Base-by-base conservation (phyloP, 2,113 vertebrate genomes). In the Todiramphus saurophagus region DNA sequence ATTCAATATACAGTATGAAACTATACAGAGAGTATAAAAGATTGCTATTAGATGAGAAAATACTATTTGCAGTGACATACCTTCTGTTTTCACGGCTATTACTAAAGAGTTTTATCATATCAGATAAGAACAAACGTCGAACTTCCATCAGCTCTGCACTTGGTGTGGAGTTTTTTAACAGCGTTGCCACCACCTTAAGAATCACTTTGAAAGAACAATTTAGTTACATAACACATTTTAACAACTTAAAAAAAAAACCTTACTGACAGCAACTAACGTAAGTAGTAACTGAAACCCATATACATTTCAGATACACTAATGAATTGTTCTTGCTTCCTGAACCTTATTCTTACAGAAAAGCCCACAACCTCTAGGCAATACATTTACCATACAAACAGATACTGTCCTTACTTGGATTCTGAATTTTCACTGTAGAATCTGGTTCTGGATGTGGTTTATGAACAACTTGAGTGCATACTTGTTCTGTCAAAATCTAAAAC, bases 41-140 rank as follows among this genome's bases (percentile, higher is more conserved):
- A 86, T 33, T 35, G 11, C 23, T 78, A 63, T 9, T 21, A 55
- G 31, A 80, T 11, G 5, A 93, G 60, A 72, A 93, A 78, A 68
- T 24, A 74, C 4, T 43, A 9, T 64, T 75, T 72, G 24, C 5
- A 75, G 64, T 59, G 55, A 95, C 98, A 96, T 97, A 99, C 99
- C 99, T 99, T 93, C 99, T 98, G 91, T 99, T 99, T 97, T 99
- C 99, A 62, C 99, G 98, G 95, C 99, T 99, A 96, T 99, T 99
- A 96, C 99, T 99, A 97, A 99, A 99, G 95, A 99, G 99, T 94
- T 99, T 99, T 96, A 99, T 99, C 99, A 99, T 99, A 95, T 99
- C 99, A 16, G 99, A 99, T 69, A 99, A 98, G 97, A 99, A 99
- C 86, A 99, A 98, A 75, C 99, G 98, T 46, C 99, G 98, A 87